These are phyloP conservation scores for Hyaena hyaena DNA, from an alignment of 2,113 vertebrate genomes.

Conservation along the genomic window DNA sequence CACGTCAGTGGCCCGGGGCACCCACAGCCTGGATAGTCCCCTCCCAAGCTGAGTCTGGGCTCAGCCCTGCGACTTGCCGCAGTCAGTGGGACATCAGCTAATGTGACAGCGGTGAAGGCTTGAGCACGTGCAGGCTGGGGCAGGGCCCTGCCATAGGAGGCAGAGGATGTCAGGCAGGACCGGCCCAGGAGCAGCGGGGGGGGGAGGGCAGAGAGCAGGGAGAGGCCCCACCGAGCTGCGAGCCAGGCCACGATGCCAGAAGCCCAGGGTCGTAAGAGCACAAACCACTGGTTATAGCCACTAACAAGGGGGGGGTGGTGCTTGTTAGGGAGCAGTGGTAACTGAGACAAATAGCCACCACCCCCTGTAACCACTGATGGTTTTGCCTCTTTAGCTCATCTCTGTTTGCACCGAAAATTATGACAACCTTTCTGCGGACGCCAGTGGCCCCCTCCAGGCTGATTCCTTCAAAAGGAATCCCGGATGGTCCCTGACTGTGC, in stretches of 20 bases:
- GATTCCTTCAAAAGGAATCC: neutral
- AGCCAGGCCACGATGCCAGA: neutral
- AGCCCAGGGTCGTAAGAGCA: neutral
- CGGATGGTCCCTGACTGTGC: neutral
- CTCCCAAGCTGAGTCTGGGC: neutral
- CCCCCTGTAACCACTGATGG: fast-evolving
- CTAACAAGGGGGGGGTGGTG: neutral
- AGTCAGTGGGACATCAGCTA: neutral
- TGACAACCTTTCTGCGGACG: fast-evolving
- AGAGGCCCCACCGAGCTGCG: fast-evolving
- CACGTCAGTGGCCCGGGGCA: neutral
- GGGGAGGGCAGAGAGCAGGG: neutral
- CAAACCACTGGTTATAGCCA: neutral
- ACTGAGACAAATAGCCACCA: neutral
- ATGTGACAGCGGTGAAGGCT: neutral
- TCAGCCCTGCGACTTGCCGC: neutral
- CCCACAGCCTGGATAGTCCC: neutral
- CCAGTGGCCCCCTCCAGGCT: neutral
- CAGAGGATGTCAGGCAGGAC: neutral
- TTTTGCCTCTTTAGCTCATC: neutral
- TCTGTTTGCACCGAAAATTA: neutral
- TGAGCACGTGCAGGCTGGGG: too few relatives aligned
- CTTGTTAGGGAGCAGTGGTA: neutral
- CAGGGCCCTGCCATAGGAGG: neutral
- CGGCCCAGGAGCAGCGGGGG: too few relatives aligned